A percentile compares a stretch with the other conserved stretches of the same genome.
Conservation (phyloP, 1,140 invertebrate species). For the Philopotamus ludificatus region DNA sequence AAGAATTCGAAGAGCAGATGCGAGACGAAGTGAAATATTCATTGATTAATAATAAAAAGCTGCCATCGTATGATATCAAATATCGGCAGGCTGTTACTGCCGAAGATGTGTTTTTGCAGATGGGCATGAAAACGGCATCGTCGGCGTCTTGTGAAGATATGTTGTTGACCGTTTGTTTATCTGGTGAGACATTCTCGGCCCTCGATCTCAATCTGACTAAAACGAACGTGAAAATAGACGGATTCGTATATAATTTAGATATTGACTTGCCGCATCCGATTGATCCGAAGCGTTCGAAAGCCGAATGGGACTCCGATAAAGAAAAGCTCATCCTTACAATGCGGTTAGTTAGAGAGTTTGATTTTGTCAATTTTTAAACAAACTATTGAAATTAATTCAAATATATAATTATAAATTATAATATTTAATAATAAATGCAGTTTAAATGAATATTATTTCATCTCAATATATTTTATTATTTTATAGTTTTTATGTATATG, state of each 20-base stretch:
- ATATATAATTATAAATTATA: no score
- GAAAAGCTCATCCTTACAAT: conserved; percentile 69
- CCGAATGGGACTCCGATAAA: conserved; percentile 72
- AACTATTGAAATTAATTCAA: no score
- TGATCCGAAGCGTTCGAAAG: conserved; percentile 74
- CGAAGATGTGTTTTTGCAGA: conserved; percentile 80
- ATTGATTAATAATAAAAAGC: conserved; percentile 62
- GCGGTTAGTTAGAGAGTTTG: conserved; percentile 71
- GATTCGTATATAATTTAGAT: conserved; percentile 66
- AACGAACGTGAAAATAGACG: conserved; percentile 63
- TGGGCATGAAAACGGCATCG: conserved; percentile 78
- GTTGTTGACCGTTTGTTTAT: conserved; percentile 71
- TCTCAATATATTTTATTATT: no score
- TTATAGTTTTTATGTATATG: no score
- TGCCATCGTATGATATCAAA: conserved; percentile 77
- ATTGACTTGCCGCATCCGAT: conserved; percentile 76
- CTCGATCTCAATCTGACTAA: conserved; percentile 69
- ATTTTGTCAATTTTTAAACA: conserved; percentile 78
- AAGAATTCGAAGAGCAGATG: conserved; percentile 57
- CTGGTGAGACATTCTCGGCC: conserved; percentile 66
- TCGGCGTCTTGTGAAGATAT: conserved; percentile 86
- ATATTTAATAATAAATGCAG: no score
- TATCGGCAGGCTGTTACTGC: conserved; percentile 82
- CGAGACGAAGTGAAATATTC: conserved; percentile 51
- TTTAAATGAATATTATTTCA: no score